Evolutionary conservation across 2,797 vertebrate species (phyloP).

Genomic region (Pseudotriccus pelzelni): DNA sequence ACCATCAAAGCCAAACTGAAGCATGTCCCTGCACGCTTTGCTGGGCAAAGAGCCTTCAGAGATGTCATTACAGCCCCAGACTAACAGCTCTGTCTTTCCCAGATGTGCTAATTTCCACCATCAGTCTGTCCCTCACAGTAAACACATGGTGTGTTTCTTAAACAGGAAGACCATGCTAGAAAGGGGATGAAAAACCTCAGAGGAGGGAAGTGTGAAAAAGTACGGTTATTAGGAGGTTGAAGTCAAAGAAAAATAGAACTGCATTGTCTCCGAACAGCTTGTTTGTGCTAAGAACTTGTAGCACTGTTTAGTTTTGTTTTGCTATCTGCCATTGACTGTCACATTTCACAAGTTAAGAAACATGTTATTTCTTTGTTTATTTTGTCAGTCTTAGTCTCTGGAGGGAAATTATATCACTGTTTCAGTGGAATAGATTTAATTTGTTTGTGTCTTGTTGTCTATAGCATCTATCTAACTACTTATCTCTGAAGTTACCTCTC

Average conservation of each 20-base stretch:
- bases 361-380: conserved; percentile 82
- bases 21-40: rapidly evolving
- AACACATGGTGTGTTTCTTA: not conserved
- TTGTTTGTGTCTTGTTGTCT: conserved; percentile 78
- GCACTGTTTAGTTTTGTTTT: conserved; percentile 74
- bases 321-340: conserved; percentile 80
- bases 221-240: not conserved
- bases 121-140: not conserved
- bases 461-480: conserved; percentile 74
- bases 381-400: conserved; percentile 81
- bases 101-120: not conserved
- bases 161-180: not conserved
- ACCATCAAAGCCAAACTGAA: not conserved
- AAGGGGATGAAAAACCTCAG: not conserved
- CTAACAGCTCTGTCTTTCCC: not conserved
- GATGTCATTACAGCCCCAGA: not conserved
- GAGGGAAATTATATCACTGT: conserved; percentile 80
- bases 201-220: not conserved
- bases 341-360: conserved; percentile 81
- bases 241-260: not conserved
- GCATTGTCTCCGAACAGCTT: not conserved
- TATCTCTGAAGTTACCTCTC: conserved; percentile 74
- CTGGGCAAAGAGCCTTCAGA: not conserved
- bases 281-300: conserved; percentile 59
- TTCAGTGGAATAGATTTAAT: conserved; percentile 79